Evolutionary conservation across 2,888 invertebrate genomes (phyloP).

Genomic region (Dichetophora obliterata): DNA sequence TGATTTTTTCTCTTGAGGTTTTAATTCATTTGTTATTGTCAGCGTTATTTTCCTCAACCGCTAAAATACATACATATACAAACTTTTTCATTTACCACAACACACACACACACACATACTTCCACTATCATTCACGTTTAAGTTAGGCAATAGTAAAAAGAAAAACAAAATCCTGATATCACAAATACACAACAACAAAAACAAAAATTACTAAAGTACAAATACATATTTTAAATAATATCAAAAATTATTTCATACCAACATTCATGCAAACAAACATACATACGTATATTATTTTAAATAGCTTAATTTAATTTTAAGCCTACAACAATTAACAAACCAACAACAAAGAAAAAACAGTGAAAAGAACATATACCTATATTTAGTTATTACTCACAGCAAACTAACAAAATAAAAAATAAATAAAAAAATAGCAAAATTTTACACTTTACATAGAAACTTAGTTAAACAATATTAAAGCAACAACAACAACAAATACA

Average conservation of each 20-base stretch:
- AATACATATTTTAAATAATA: constrained; percentile 11
- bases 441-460: neutral
- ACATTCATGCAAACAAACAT: neutral
- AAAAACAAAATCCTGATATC: too few species aligned
- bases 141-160: too few species aligned
- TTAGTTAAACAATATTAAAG: too few species aligned
- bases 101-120: neutral
- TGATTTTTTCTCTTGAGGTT: too few species aligned
- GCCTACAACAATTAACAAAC: neutral
- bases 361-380: neutral
- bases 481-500: neutral
- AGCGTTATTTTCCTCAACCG: too few species aligned
- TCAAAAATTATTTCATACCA: constrained; percentile 4
- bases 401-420: neutral
- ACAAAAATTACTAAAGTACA: constrained; percentile 15
- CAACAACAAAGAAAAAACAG: neutral
- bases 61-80: too few species aligned
- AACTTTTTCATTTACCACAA: neutral
- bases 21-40: too few species aligned
- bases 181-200: neutral
- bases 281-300: neutral
- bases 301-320: neutral
- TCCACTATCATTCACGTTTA: neutral
- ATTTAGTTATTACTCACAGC: neutral
- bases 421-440: constrained; percentile 7